Evolutionary conservation across 2,888 invertebrate genomes (phyloP), one percentile per base, ranked within the genome.

Genomic region (Drosophila fulvimacula): DNA sequence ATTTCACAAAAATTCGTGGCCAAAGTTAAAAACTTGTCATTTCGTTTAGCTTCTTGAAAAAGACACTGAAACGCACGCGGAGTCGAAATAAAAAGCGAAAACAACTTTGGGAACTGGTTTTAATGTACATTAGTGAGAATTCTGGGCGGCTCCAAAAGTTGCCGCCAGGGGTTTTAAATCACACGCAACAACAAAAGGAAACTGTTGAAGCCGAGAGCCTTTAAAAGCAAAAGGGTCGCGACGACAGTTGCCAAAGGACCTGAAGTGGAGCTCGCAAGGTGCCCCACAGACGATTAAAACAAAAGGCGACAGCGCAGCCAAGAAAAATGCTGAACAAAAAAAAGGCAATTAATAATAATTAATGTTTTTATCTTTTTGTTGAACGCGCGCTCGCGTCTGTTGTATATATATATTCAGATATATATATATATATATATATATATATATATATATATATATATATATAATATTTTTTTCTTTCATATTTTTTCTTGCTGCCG

Each of bases 311-410:
- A 48, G 24, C 41, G 66, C 64, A 59, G 41, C 36, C 30, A 48
- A 55, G 59, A 49, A 48, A 61, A 39, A 69, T 51, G 71, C 61
- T 58, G 56, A 67, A 48, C 46, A 69, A 80, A 78, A 86, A 88
- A 89, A 84, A 84, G 81, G 88, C 90, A 90, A 90, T 90, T 90
- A 90, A 91, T 91, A 90, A 90, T 90, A 91, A 90, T 91, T 90
- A 91, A 90, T 90, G 90, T 90, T 90, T 84, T 90, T 91, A 90
- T 90, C 82, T 88, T 78, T 79, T 81, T 90, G 70, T 82, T 75
- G 74, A 53, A 58, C 55, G 53, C 64, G 73, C 63, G 53, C 53
- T 64, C 42, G 21, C 60, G 60, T 69, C 58, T 69, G 51, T 48
- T 39, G 62, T 64, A 66, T 55, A 61, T 61, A n/a, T n/a, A n/a